These are phyloP conservation scores for Tamandua tetradactyla DNA, from an alignment of 2,797 vertebrate species.

Conservation along the genomic window DNA sequence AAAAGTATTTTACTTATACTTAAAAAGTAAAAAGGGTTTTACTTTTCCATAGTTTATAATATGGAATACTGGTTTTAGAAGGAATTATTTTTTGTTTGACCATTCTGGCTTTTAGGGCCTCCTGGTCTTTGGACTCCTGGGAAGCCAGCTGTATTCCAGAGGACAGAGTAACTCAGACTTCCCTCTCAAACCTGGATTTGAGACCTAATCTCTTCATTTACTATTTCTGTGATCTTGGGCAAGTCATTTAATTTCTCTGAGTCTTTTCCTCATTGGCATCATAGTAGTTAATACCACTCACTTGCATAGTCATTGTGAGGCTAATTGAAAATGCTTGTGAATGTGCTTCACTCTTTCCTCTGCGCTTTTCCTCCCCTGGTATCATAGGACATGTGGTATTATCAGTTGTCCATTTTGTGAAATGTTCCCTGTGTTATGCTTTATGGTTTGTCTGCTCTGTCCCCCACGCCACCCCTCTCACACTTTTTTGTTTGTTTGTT, in stretches of 20 bases:
- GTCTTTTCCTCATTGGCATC: neutral
- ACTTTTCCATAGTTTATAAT: no score
- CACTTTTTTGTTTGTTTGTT: no score
- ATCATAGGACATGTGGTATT: neutral
- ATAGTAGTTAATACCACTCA: neutral
- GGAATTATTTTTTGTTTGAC: no score
- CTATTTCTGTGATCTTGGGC: no score
- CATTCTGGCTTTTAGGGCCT: accelerated
- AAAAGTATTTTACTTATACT: no score
- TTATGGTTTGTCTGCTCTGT: neutral
- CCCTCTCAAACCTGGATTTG: neutral
- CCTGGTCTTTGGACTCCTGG: neutral
- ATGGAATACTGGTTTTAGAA: no score
- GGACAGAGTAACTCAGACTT: neutral
- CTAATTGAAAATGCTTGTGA: neutral
- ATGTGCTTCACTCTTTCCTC: neutral
- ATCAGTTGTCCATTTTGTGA: neutral
- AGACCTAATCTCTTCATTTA: neutral
- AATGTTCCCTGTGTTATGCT: neutral
- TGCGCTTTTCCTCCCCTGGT: neutral
- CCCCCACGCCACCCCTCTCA: no score
- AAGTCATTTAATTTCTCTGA: neutral
- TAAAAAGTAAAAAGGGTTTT: no score
- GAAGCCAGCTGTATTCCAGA: neutral
- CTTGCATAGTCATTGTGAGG: neutral